Evolutionary conservation across 2,113 vertebrate species (phyloP), one percentile per base, ranked within the genome.

Genomic region (Jaculus jaculus): DNA sequence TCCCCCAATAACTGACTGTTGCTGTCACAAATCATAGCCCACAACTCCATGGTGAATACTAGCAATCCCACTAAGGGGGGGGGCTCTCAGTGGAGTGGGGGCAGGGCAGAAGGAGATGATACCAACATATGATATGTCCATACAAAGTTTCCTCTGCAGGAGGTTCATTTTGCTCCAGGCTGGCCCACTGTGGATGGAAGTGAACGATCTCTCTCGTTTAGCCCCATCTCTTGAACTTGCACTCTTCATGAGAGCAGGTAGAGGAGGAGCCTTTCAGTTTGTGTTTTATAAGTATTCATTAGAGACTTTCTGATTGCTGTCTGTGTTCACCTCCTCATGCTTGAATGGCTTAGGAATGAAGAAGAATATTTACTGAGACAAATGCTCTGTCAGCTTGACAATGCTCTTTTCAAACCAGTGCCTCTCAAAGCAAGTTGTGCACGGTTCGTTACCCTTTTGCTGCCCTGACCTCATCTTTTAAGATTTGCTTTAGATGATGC

Each of bases 281-380:
- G 37, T 51, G 23, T 95, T 92, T 85, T 94, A 78, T 89, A 96
- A 12, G 92, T 85, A 96, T 96, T 97, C 97, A 85, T 87, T 42
- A 96, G 96, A 96, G 97, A 95, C 87, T 97, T 97, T 97, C 92
- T 87, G 92, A 95, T 77, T 96, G 96, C 84, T 92, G 84, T 82
- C 86, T 95, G 39, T 95, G 83, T 96, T 95, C 95, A 84, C 93
- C 91, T 98, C 95, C 97, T 97, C 96, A 97, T 79, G 97, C 97
- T 66, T 96, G 96, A 89, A 63, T 94, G 95, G 89, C 61, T 89
- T 94, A 78, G 84, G 77, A 96, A 96, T 96, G 95, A 98, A 97
- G 93, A 97, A 11, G 78, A 97, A 97, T 96, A 90, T 94, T 97
- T 97, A 83, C 96, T 78, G 84, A 98, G 96, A 98, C 95, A 98